A percentile compares a stretch with the other conserved stretches of the same genome.
phyloP scores from a whole-genome alignment of 2,888 invertebrate genomes.

The Sesia bembeciformis region DNA sequence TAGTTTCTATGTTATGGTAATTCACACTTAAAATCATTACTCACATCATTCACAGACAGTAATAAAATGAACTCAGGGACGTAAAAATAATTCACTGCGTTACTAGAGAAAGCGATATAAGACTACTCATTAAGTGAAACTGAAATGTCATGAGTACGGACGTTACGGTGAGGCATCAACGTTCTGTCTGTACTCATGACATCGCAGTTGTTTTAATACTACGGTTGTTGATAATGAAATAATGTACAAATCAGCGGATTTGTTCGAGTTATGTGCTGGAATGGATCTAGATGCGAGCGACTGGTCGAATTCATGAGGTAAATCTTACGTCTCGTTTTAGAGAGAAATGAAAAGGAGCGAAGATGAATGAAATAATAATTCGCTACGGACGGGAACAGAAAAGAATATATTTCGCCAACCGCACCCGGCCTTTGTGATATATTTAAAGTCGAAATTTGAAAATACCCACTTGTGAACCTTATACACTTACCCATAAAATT shows the following conservation, averaged over 20 bases:
- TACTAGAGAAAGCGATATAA: conserved; percentile 43
- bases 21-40: conserved; percentile 41
- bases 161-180: conserved; percentile 10
- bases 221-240: neutral
- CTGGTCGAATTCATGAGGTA: neutral
- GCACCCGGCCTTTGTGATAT: conserved; percentile 26
- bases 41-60: conserved; percentile 43
- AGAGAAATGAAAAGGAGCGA: conserved; percentile 14
- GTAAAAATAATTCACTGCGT: conserved; percentile 46
- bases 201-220: conserved; percentile 4
- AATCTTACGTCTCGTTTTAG: conserved; percentile 14
- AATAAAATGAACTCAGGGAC: conserved; percentile 36
- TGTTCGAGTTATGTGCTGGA: conserved; percentile 34
- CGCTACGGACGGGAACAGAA: conserved; percentile 71
- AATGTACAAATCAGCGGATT: conserved; percentile 40
- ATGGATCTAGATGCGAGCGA: conserved; percentile 1
- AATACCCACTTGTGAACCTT: neutral
- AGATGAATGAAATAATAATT: conserved; percentile 15
- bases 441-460: neutral
- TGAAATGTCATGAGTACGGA: conserved; percentile 30
- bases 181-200: conserved; percentile 11
- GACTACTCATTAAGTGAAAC: conserved; percentile 26
- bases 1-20: conserved; percentile 48
- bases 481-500: no score
- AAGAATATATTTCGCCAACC: conserved; percentile 35